phyloP scores from a whole-genome alignment of 2,113 vertebrate species.

The Coreoperca whiteheadi region DNA sequence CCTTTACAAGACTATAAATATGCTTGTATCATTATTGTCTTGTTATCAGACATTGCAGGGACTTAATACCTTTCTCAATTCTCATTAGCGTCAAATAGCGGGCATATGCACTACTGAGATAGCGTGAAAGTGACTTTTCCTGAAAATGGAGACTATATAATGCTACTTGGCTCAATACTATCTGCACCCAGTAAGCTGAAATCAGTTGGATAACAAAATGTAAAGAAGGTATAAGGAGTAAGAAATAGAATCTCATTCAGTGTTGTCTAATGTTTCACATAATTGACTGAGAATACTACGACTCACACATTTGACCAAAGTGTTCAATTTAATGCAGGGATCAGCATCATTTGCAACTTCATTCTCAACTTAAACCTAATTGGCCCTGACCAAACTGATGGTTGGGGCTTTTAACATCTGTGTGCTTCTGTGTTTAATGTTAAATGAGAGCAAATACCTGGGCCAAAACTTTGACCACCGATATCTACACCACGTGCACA shows the following conservation, averaged over 20 bases:
- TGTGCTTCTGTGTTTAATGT: neutral
- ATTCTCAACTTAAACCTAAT: neutral
- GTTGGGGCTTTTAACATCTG: neutral
- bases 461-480: neutral
- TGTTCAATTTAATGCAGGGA: neutral
- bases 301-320: neutral
- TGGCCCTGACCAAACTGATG: neutral
- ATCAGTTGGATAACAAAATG: slow-evolving; percentile 3
- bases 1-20: slow-evolving; percentile 67
- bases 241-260: neutral
- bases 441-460: neutral
- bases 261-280: slow-evolving; percentile 6
- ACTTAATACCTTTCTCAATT: slow-evolving; percentile 59
- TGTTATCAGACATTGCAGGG: slow-evolving; percentile 61
- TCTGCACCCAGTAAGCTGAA: neutral
- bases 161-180: slow-evolving; percentile 23
- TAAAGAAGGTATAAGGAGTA: neutral
- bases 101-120: slow-evolving; percentile 26
- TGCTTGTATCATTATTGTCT: slow-evolving; percentile 58
- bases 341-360: neutral
- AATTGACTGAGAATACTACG: neutral
- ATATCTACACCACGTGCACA: neutral
- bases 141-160: slow-evolving; percentile 10
- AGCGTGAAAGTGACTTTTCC: slow-evolving; percentile 38
- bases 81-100: slow-evolving; percentile 59